Evolutionary conservation across 2,113 vertebrate species (phyloP).

Genomic region (Limanda limanda): DNA sequence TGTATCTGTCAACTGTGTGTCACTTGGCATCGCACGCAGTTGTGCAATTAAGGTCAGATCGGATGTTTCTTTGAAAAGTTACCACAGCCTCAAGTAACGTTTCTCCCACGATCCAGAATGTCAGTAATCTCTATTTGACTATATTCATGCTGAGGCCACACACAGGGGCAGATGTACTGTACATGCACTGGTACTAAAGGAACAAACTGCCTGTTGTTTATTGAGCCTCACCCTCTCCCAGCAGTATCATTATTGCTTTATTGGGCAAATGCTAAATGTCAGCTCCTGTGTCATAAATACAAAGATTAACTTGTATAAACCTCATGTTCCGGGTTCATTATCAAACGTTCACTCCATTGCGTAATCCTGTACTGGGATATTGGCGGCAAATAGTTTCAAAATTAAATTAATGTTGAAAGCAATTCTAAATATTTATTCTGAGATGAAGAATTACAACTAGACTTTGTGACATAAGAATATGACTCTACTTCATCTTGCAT

Average conservation of each 20-base stretch:
- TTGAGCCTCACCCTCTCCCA: slow-evolving; percentile 32
- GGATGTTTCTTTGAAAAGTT: slow-evolving; percentile 16
- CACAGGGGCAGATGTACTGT: slow-evolving; percentile 13
- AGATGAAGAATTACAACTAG: too few relatives aligned
- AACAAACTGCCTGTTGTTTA: slow-evolving; percentile 12
- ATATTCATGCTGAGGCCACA: slow-evolving; percentile 36
- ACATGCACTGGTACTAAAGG: neutral
- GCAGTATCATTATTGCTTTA: neutral
- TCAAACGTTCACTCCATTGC: slow-evolving; percentile 12
- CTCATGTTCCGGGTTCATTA: neutral
- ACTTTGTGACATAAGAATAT: neutral
- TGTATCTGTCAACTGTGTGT: neutral
- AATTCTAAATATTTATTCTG: too few relatives aligned
- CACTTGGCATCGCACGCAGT: neutral
- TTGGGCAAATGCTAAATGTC: neutral
- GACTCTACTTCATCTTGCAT: neutral
- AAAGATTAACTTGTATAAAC: slow-evolving; percentile 19
- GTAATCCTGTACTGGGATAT: slow-evolving; percentile 2
- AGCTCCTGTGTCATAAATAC: slow-evolving; percentile 38
- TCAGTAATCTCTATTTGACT: neutral
- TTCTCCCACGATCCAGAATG: slow-evolving; percentile 37
- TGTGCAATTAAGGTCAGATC: neutral
- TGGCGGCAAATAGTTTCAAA: neutral
- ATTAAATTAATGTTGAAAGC: too few relatives aligned
- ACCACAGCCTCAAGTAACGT: slow-evolving; percentile 2